Conservation (phyloP, 2,888 invertebrate species). For the Calameuta pallipes region DNA sequence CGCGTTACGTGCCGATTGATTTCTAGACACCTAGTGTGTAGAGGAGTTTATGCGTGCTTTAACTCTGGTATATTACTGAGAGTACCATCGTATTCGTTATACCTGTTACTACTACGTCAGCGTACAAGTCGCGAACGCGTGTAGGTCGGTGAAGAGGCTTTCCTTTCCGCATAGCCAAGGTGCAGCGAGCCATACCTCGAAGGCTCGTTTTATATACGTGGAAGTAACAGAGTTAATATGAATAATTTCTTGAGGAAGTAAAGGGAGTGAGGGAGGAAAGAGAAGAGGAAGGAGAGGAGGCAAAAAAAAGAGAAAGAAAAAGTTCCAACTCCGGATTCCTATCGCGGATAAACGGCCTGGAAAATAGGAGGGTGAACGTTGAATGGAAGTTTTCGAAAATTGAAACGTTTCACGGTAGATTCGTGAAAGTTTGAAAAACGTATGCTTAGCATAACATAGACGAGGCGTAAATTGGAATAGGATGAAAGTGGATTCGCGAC, state of each 20-base stretch:
- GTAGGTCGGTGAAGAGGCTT: slow-evolving; percentile 53
- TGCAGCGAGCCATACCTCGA: slow-evolving; percentile 60
- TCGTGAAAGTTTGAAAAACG: not conserved
- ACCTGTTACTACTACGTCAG: slow-evolving; percentile 18
- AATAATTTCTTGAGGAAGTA: slow-evolving; percentile 45
- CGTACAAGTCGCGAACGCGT: slow-evolving; percentile 22
- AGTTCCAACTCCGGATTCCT: not conserved
- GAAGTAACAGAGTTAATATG: slow-evolving; percentile 55
- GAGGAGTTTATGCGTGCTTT: slow-evolving; percentile 39
- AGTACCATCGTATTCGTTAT: slow-evolving; percentile 16
- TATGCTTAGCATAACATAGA: not conserved
- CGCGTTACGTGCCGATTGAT: slow-evolving; percentile 42
- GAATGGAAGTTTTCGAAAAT: not conserved
- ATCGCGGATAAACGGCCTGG: not conserved
- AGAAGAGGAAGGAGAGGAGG: not conserved
- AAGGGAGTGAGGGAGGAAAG: slow-evolving; percentile 19
- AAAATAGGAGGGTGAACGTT: not conserved
- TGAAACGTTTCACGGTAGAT: not conserved
- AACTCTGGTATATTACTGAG: slow-evolving; percentile 26
- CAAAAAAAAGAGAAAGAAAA: not conserved
- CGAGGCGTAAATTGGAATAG: not conserved
- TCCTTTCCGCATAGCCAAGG: slow-evolving; percentile 66
- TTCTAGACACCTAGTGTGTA: slow-evolving; percentile 33
- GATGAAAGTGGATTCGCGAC: not conserved
- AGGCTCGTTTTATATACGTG: slow-evolving; percentile 41